These are phyloP conservation scores for Festucalex cinctus DNA, from an alignment of 2,113 vertebrate genomes.

Conservation along the genomic window DNA sequence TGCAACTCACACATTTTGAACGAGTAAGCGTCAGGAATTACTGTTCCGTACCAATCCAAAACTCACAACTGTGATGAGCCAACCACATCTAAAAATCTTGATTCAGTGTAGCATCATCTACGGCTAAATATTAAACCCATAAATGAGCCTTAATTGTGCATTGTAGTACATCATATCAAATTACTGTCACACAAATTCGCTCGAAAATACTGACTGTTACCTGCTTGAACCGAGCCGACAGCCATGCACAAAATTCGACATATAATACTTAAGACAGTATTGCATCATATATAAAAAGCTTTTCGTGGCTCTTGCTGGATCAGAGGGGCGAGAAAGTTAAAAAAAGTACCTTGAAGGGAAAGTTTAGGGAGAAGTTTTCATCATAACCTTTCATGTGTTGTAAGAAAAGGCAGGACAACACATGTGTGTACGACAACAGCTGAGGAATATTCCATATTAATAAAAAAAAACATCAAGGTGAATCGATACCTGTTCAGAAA, in stretches of 20 bases:
- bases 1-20: too few relatives aligned
- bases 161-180: not conserved
- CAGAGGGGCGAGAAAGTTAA: not conserved
- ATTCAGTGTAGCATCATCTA: too few relatives aligned
- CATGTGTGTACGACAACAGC: not conserved
- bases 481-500: not conserved
- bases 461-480: not conserved
- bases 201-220: not conserved
- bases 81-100: too few relatives aligned
- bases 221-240: not conserved
- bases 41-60: too few relatives aligned
- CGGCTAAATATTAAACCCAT: not conserved
- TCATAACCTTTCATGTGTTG: not conserved
- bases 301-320: not conserved
- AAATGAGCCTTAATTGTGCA: not conserved
- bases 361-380: not conserved
- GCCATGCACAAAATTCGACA: not conserved
- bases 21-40: too few relatives aligned
- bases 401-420: not conserved
- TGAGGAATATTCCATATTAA: not conserved
- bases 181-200: too few relatives aligned
- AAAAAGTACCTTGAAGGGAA: not conserved
- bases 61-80: too few relatives aligned
- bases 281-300: constrained; percentile 8
- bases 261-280: not conserved